Conservation (phyloP, 2,113 vertebrate species). For the Sula dactylatra region DNA sequence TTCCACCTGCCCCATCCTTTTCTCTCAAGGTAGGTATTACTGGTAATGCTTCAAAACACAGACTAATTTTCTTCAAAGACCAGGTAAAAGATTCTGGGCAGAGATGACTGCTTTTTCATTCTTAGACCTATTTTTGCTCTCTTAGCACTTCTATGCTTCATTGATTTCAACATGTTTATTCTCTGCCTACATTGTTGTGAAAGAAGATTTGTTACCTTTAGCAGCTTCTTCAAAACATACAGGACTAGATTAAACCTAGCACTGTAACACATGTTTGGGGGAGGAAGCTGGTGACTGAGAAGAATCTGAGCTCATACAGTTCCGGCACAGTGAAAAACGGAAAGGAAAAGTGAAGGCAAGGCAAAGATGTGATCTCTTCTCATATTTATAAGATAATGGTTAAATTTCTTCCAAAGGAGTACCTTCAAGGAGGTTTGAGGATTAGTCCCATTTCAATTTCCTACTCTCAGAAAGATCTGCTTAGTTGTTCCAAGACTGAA, state of each 20-base stretch:
- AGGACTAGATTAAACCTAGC: not conserved
- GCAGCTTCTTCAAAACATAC: not conserved
- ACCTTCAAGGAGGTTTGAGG: not conserved
- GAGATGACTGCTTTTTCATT: not conserved
- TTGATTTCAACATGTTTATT: not conserved
- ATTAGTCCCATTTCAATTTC: not conserved
- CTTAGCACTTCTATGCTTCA: not conserved
- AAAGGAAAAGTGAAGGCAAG: not conserved
- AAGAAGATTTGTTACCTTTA: not conserved
- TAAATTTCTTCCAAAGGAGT: not conserved
- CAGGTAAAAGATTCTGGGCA: not conserved
- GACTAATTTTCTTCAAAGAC: not conserved
- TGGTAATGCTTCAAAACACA: not conserved
- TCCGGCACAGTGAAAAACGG: not conserved
- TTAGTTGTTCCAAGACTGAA: not conserved
- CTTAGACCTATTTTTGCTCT: not conserved
- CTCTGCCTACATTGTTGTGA: not conserved
- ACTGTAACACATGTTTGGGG: rapidly evolving
- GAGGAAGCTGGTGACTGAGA: not conserved
- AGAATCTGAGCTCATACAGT: not conserved
- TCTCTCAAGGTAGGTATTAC: not conserved
- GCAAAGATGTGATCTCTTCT: not conserved
- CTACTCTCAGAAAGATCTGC: not conserved
- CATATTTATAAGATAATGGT: not conserved
- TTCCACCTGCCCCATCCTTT: not conserved